phyloP scores from a whole-genome alignment of 2,797 vertebrate genomes.

The Eospalax fontanierii region DNA sequence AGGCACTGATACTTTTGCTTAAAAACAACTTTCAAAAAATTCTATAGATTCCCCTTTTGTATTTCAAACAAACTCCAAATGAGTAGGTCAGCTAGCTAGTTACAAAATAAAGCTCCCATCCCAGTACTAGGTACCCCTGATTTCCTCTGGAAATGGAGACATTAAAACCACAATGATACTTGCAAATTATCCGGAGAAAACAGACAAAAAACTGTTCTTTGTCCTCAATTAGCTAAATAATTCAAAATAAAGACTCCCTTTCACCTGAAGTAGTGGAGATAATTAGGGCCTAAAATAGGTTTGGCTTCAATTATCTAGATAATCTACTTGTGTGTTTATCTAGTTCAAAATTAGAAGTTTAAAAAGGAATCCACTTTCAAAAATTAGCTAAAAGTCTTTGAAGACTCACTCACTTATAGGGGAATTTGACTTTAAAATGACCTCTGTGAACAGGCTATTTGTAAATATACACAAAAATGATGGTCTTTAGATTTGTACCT shows the following conservation, averaged over 20 bases:
- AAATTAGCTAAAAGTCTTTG: constrained; percentile 78
- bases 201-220: constrained; percentile 72
- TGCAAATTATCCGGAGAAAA: constrained; percentile 71
- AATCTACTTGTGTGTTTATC: constrained; percentile 82
- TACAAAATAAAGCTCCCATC: not conserved
- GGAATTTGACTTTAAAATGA: constrained; percentile 71
- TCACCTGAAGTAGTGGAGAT: constrained; percentile 77
- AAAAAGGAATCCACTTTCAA: constrained; percentile 83
- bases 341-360: constrained; percentile 80
- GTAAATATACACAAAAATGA: constrained; percentile 63
- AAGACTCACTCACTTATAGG: constrained; percentile 79
- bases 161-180: constrained; percentile 54
- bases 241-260: constrained; percentile 80
- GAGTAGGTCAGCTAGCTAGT: not conserved
- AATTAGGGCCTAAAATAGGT: constrained; percentile 81
- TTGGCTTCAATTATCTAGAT: constrained; percentile 83
- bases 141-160: constrained; percentile 78
- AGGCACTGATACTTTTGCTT: constrained; percentile 54
- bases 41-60: constrained; percentile 28
- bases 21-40: constrained; percentile 44
- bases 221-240: constrained; percentile 80
- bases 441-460: constrained; percentile 37
- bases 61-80: constrained; percentile 33
- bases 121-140: not conserved
- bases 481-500: constrained; percentile 49